Evolutionary conservation across 1,140 invertebrate genomes (phyloP).

Genomic region (Berghia stephanieae): DNA sequence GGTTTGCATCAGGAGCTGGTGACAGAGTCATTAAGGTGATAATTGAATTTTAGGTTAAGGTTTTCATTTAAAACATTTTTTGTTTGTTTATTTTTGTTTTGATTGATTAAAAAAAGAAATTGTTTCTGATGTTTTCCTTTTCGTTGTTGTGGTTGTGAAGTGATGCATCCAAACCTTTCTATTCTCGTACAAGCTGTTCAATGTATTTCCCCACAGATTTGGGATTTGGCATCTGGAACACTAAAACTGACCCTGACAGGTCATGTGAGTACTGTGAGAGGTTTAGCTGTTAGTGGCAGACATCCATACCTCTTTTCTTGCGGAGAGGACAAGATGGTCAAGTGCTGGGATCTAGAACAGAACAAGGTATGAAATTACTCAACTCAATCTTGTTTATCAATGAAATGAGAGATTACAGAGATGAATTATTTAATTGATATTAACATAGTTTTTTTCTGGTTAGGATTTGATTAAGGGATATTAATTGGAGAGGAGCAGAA

Average conservation of each 20-base stretch:
- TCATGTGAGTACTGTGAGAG: slow-evolving; percentile 96
- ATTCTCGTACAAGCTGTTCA: too few relatives aligned
- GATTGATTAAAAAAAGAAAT: too few relatives aligned
- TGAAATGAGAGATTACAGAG: background rate
- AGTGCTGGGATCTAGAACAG: slow-evolving; percentile 99
- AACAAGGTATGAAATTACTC: slow-evolving; percentile 82
- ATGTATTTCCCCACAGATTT: slow-evolving; percentile 75
- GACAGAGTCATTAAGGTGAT: slow-evolving; percentile 95
- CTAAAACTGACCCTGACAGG: slow-evolving; percentile 97
- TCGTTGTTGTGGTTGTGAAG: too few relatives aligned
- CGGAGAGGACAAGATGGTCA: slow-evolving; percentile 98
- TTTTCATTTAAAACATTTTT: background rate
- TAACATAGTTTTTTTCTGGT: too few relatives aligned
- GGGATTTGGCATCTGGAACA: slow-evolving; percentile 95
- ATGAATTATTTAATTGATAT: too few relatives aligned
- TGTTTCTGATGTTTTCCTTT: too few relatives aligned
- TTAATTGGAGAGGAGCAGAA: too few relatives aligned
- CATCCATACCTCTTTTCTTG: slow-evolving; percentile 99
- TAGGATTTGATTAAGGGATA: too few relatives aligned
- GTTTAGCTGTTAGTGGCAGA: slow-evolving; percentile 88
- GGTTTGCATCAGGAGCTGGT: slow-evolving; percentile 91
- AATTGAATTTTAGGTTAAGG: background rate
- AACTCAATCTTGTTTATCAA: too few relatives aligned
- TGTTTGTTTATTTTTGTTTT: background rate
- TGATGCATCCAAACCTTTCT: too few relatives aligned